Evolutionary conservation across 1,140 invertebrate genomes (phyloP).

Genomic region (Drosophila biarmipes): DNA sequence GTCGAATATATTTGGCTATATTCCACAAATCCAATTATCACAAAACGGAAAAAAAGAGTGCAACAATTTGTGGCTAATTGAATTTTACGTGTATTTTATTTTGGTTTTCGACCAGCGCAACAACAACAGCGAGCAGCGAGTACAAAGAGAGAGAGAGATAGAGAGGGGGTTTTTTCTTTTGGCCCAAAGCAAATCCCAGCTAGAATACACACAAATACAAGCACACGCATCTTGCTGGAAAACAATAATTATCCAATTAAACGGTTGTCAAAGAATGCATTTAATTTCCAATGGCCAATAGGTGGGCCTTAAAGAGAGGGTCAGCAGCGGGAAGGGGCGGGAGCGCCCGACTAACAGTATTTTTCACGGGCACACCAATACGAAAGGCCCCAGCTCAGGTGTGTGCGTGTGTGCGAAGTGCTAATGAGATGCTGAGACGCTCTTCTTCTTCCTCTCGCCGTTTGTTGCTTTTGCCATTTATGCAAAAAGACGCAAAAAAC

Average conservation of each 20-base stretch:
- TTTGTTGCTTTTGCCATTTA: constrained; percentile 81
- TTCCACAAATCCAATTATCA: constrained; percentile 71
- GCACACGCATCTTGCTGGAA: constrained; percentile 32
- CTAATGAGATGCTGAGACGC: constrained; percentile 75
- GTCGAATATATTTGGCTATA: constrained; percentile 69
- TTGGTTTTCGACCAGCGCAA: constrained; percentile 56
- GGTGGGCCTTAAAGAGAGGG: constrained; percentile 23
- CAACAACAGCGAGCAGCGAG: constrained; percentile 63
- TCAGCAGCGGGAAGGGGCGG: background rate
- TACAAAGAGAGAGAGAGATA: constrained; percentile 41
- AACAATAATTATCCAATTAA: constrained; percentile 76
- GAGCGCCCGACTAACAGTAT: constrained; percentile 67
- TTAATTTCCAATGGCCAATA: constrained; percentile 62
- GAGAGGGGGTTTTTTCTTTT: constrained; percentile 17
- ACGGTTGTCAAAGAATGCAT: constrained; percentile 71
- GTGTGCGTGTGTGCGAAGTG: constrained; percentile 56
- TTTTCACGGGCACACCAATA: constrained; percentile 74
- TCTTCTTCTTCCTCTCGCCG: constrained; percentile 49
- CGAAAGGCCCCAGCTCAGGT: constrained; percentile 2
- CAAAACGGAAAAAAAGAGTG: constrained; percentile 55
- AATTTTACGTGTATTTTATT: constrained; percentile 70
- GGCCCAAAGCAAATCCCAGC: constrained; percentile 47
- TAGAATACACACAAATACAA: constrained; percentile 45
- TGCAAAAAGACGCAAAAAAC: constrained; percentile 67
- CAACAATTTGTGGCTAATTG: constrained; percentile 73